A percentile compares a stretch with the other conserved stretches of the same genome.
phyloP scores from a whole-genome alignment of 2,113 vertebrate species.

The Mystacornis crossleyi region DNA sequence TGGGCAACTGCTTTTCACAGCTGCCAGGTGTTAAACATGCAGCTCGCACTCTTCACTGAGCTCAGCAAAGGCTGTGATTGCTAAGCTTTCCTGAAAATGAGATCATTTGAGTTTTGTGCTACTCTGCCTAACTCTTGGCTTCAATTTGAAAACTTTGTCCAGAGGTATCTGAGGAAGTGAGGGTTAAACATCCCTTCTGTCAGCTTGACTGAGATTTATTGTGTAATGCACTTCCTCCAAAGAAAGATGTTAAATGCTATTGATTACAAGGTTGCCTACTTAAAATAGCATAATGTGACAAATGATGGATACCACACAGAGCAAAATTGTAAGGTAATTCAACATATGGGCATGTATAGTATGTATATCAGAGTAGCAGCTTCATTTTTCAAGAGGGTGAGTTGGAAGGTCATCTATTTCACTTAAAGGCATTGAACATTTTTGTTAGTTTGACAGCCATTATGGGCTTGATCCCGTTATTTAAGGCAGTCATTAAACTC shows the following conservation, averaged over 20 bases:
- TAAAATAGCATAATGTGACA: conserved; percentile 58
- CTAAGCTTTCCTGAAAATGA: not conserved
- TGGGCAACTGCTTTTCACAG: not conserved
- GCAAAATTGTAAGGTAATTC: conserved; percentile 31
- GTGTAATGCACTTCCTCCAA: not conserved
- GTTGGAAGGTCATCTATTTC: conserved; percentile 47
- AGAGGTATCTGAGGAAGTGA: not conserved
- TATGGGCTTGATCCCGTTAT: conserved; percentile 45
- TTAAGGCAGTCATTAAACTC: conserved; percentile 38
- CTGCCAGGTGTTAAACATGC: not conserved
- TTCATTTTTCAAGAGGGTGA: conserved; percentile 36
- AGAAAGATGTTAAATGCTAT: conserved; percentile 50
- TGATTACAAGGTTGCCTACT: conserved; percentile 48
- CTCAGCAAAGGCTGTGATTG: not conserved
- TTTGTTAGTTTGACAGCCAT: conserved; percentile 45
- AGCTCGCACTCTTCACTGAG: not conserved
- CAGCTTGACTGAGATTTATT: not conserved
- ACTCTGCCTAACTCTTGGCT: not conserved
- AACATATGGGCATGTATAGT: not conserved
- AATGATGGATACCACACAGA: conserved; percentile 6
- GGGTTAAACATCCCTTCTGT: not conserved
- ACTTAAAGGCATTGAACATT: not conserved
- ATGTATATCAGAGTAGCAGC: not conserved
- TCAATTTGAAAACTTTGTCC: not conserved
- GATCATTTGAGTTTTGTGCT: not conserved